phyloP scores from a whole-genome alignment of 1,140 invertebrate genomes.

The Drosophila nasuta region DNA sequence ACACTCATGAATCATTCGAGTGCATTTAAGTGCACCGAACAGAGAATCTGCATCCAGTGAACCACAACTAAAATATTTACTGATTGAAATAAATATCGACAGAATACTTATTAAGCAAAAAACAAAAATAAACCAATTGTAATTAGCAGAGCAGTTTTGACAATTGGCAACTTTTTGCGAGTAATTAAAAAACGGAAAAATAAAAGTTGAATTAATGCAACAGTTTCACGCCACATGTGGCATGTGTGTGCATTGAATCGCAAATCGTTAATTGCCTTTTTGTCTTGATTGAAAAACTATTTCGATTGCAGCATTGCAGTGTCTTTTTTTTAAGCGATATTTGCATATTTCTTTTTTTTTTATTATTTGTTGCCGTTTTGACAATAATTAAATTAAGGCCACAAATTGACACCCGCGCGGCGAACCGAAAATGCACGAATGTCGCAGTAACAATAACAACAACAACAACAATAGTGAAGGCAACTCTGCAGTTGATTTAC shows the following conservation, averaged over 20 bases:
- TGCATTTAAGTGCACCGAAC: not conserved
- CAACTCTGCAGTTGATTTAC: conserved; percentile 18
- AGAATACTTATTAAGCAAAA: not conserved
- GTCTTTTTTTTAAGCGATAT: conserved; percentile 32
- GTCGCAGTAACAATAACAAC: not conserved
- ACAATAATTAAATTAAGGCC: conserved; percentile 67
- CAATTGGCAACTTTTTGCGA: conserved; percentile 34
- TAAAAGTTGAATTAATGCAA: conserved; percentile 18
- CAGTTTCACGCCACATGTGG: conserved; percentile 49
- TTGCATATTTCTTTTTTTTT: conserved; percentile 24
- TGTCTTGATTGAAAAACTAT: conserved; percentile 70
- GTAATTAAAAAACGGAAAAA: conserved; percentile 27
- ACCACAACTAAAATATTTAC: not conserved
- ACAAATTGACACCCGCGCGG: conserved; percentile 45
- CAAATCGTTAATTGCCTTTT: conserved; percentile 66
- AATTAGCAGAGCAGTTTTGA: conserved; percentile 57
- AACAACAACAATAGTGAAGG: conserved; percentile 14
- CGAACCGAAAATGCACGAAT: conserved; percentile 3
- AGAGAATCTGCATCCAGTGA: not conserved
- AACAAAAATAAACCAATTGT: conserved; percentile 28
- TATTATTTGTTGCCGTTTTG: conserved; percentile 6
- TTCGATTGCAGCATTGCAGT: conserved; percentile 45
- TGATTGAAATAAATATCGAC: conserved; percentile 22
- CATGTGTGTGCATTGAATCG: conserved; percentile 29
- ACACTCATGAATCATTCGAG: not conserved